Evolutionary conservation across 2,113 vertebrate genomes (phyloP).

Genomic region (Benthochromis sp.): DNA sequence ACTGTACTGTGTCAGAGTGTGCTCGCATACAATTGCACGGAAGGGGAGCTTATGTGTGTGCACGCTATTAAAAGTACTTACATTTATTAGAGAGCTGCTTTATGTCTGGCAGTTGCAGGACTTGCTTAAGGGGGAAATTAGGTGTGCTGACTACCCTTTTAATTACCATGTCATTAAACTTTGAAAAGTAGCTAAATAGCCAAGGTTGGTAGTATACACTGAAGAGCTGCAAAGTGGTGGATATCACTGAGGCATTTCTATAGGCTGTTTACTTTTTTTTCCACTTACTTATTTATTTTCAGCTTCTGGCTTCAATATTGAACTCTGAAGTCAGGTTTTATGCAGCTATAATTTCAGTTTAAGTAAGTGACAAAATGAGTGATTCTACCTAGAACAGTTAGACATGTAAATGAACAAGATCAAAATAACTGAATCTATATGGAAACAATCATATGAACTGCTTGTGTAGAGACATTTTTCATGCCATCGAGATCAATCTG

Average conservation of each 20-base stretch:
- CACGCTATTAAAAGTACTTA: conserved; percentile 6
- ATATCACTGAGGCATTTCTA: background rate
- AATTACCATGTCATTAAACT: conserved; percentile 46
- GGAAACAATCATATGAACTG: background rate
- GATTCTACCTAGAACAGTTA: background rate
- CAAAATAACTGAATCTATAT: background rate
- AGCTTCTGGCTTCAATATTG: background rate
- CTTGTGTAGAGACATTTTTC: background rate
- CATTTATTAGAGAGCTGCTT: conserved; percentile 40
- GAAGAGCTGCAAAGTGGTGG: background rate
- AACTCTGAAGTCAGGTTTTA: background rate
- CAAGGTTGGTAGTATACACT: background rate
- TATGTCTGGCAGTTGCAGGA: conserved; percentile 10
- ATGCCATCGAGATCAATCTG: background rate
- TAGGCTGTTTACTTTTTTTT: background rate
- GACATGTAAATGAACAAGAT: background rate
- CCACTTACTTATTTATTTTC: background rate
- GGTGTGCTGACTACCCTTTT: conserved; percentile 29
- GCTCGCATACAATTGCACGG: background rate
- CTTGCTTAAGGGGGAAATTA: conserved; percentile 21
- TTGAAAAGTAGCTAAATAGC: conserved; percentile 34
- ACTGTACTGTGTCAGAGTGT: background rate
- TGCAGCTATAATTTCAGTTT: background rate
- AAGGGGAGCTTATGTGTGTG: background rate
- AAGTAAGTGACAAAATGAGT: background rate